Evolutionary conservation across 2,113 vertebrate genomes (phyloP), one percentile per base, ranked within the genome.

Genomic region (Otocyon megalotis): DNA sequence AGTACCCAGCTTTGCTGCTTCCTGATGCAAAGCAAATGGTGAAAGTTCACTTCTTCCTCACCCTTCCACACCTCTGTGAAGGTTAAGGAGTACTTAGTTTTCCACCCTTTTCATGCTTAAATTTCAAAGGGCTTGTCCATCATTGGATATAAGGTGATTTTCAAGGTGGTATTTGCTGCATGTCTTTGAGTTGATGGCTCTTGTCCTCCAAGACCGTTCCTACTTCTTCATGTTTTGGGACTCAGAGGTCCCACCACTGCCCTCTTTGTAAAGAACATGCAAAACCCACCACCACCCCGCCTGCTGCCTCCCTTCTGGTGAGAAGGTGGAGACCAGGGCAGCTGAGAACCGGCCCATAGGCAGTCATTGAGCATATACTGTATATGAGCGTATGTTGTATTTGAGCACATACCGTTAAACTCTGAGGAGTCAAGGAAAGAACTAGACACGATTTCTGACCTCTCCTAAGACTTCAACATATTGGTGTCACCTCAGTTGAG

Each of bases 51-150:
- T 65, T 48, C 60, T n/a, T 53, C 91, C 88, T 60, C 35, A 10
- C 28, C 65, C 12, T 84, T 48, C 32, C n/a, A 48, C 37, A 62
- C 22, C 79, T 91, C 82, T 62, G 4, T 8, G 7, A 56, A 48
- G 17, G n/a, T 76, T 28, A n/a, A 89, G 54, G 3, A 53, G 50
- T 16, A 13, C 71, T 63, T 10, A 10, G 53, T 53, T 86, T 79
- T 35, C 37, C 5, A 2, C 14, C 43, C 50, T 37, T 91, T 79
- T 56, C 30, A 17, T 32, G 28, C 86, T 90, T 71, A 35, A 48
- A 72, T 95, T 77, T 90, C 85, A 50, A 87, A 48, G 85, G 77
- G 15, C 26, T 89, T 94, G 48, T 67, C 80, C 83, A 53, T 5
- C 71, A 20, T 83, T 72, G 35, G 72, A 60, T 79, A 69, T 54